Evolutionary conservation across 2,113 vertebrate species (phyloP), one percentile per base, ranked within the genome.

Genomic region (Nothoprocta pentlandii): DNA sequence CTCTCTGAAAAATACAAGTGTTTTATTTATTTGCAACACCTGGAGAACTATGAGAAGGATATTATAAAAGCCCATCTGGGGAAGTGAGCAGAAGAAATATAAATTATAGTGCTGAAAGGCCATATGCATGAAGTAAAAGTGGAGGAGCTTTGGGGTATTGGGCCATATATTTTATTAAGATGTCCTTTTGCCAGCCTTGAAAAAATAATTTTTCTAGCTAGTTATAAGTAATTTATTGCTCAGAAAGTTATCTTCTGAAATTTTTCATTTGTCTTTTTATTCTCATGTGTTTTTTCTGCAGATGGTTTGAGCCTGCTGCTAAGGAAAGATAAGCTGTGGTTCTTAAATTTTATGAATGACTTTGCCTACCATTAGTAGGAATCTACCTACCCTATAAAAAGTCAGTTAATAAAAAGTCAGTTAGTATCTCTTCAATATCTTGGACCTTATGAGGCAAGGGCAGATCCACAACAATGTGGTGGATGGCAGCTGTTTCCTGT

Each of bases 21-120:
- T 7, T 95, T 94, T 96, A 90, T 96, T 97, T 95, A 94, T 94
- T 89, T 93, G 80, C 83, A 96, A 86, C 94, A 96, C 94, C 92
- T 89, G 95, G 89, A 96, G 71, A 86, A 69, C 74, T 81, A 49
- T 91, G 91, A 84, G 77, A 92, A 97, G 78, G 53, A 85, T 93
- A 93, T 96, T 92, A 92, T 93, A 97, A 49, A 95, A 54, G 86
- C 51, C 74, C 83, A 96, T 97, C 96, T 96, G 86, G 94, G 85
- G 82, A 92, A 89, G 58, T 19, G 15, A 97, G 88, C 71, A 51
- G 71, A 67, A 88, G 87, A 94, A 96, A 83, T 87, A 62, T 89
- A 96, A 96, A 93, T 95, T 90, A 82, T 8, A 85, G 74, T 34
- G 58, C 86, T 93, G 47, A 47, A 91, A 53, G 62, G 78, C 80